Base-by-base conservation (phyloP, 2,888 invertebrate species). In the Elegia similella region DNA sequence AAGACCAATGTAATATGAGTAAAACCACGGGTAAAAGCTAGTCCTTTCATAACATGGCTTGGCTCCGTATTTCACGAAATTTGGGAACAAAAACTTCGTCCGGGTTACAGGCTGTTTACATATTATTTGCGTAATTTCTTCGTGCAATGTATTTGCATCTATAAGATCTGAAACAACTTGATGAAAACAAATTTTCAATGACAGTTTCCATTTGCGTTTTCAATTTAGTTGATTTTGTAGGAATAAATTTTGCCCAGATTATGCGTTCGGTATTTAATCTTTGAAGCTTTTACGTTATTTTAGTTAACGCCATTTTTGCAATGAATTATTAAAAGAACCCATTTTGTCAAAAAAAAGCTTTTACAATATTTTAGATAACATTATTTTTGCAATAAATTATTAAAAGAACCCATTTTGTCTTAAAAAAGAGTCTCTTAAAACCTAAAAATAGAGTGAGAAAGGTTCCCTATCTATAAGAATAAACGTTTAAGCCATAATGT, bases 51-150 rank as follows among this genome's bases (percentile, higher is more conserved):
- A 23, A 23, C 23, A 3, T 23, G 23, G 23, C 23, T 23, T 23
- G 23, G 23, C 23, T 23, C 5, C 6, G 42, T 43, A 15, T 42
- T 42, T 42, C 17, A 16, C 8, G 10, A 17, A 17, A 8, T 23
- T 46, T 46, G 13, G 8, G 15, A 17, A 17, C 10, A 17, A 6
- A 52, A 52, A 42, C 42, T 42, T 42, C 17, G 42, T 42, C 42
- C 42, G n/a, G 42, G 42, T 34, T 12, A 50, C 50, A 50, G 50
- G 34, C 34, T 50, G 50, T 50, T 50, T 16, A 38, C 50, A 38
- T 34, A 34, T n/a, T 23, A 46, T 50, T 50, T 34, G 50, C 12
- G 32, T 50, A 50, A 12, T 50, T 50, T 50, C 34, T 50, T 34
- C 34, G 15, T 17, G 17, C 17, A 46, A 46, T 46, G 8, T 46